Conservation (phyloP, 2,113 vertebrate genomes). For the Pollachius pollachius region DNA sequence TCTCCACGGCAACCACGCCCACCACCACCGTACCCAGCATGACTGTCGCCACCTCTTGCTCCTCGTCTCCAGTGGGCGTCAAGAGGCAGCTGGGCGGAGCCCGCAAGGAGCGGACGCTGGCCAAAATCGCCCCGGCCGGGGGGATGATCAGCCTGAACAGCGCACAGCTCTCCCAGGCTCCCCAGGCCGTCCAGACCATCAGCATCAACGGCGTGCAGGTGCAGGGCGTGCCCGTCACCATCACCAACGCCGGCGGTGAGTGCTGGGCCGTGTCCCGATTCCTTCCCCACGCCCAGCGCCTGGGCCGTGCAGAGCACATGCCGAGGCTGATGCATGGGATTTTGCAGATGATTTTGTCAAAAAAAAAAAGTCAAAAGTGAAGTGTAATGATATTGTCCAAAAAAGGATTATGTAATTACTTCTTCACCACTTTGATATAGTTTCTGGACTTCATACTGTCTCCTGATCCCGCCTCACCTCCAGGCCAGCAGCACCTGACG, state of each 20-base stretch:
- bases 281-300: too few relatives aligned
- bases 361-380: too few relatives aligned
- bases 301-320: too few relatives aligned
- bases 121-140: slow-evolving; percentile 92
- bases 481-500: slow-evolving; percentile 94
- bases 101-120: slow-evolving; percentile 87
- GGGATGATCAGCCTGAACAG: slow-evolving; percentile 86
- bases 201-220: slow-evolving; percentile 96
- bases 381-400: too few relatives aligned
- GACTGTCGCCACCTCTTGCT: slow-evolving; percentile 28
- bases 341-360: too few relatives aligned
- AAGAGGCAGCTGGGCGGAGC: slow-evolving; percentile 66
- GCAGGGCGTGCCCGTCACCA: slow-evolving; percentile 93
- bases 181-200: slow-evolving; percentile 93
- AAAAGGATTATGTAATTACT: too few relatives aligned
- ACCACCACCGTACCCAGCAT: slow-evolving; percentile 59
- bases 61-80: slow-evolving; percentile 32
- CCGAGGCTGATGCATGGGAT: too few relatives aligned
- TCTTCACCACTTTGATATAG: too few relatives aligned
- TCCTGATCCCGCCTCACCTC: too few relatives aligned
- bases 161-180: slow-evolving; percentile 81
- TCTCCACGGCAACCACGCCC: slow-evolving; percentile 62
- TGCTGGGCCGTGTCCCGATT: too few relatives aligned
- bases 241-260: slow-evolving; percentile 90
- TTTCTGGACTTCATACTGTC: slow-evolving; percentile 1